A percentile compares a stretch with the other conserved stretches of the same genome.
These are phyloP conservation scores for Matsumurasca onukii DNA, from an alignment of 1,140 invertebrate species.

Conservation along the genomic window DNA sequence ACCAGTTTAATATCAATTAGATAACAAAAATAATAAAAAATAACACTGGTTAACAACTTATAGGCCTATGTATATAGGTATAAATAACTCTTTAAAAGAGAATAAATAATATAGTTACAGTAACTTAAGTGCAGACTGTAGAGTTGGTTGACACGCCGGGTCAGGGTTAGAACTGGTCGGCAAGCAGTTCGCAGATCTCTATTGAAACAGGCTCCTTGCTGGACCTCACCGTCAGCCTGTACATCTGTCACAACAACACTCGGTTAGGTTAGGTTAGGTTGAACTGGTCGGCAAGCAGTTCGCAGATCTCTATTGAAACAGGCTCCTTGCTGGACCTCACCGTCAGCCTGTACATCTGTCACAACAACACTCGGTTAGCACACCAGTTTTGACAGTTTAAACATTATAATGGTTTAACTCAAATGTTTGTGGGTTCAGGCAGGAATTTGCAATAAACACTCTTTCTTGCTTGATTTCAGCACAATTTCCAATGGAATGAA, in stretches of 20 bases:
- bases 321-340: constrained; percentile 95
- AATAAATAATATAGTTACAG: constrained; percentile 26
- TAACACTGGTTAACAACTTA: constrained; percentile 24
- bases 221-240: constrained; percentile 92
- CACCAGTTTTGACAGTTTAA: no score
- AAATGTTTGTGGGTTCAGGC: no score
- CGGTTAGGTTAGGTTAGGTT: no score
- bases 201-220: constrained; percentile 94
- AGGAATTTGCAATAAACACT: no score
- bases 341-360: constrained; percentile 96
- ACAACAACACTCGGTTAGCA: no score
- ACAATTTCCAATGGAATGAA: no score
- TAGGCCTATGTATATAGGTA: constrained; percentile 21
- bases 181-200: constrained; percentile 84
- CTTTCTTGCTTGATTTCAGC: no score
- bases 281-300: constrained; percentile 89
- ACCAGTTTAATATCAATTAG: constrained; percentile 19
- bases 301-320: constrained; percentile 86
- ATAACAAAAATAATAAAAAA: constrained; percentile 27
- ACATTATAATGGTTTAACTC: no score
- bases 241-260: constrained; percentile 75
- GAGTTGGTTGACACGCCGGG: not conserved
- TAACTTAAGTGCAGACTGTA: not conserved
- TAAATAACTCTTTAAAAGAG: constrained; percentile 23
- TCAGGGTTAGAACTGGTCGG: constrained; percentile 73